Evolutionary conservation across 1,140 invertebrate species (phyloP), one percentile per base, ranked within the genome.

Genomic region (Rhizoglyphus robini): DNA sequence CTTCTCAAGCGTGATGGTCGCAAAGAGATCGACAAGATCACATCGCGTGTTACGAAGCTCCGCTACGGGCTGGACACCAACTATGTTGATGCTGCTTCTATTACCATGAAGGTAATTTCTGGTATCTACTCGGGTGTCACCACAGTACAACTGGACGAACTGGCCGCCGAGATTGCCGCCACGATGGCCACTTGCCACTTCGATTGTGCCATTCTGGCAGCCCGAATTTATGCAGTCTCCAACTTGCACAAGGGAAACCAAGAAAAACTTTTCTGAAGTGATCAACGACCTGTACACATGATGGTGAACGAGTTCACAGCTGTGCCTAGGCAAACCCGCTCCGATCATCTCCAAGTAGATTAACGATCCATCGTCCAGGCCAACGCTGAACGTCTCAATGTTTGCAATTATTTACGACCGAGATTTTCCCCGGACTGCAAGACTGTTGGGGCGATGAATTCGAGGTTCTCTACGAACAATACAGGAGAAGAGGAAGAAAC

Each of bases 11-110:
- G n/a, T n/a, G n/a, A n/a, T n/a, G n/a, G n/a, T n/a, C n/a, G n/a
- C n/a, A n/a, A n/a, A n/a, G n/a, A n/a, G 76, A 90, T 96, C 77
- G 94, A 98, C 76, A 98, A 98, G 82, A 98, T 99, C 65, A 97
- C 94, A 1, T 92, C 88, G 0, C 81, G 95, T 71, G 91, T 98
- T 34, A 98, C n/a, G n/a, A n/a, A n/a, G n/a, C n/a, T n/a, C n/a
- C n/a, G n/a, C n/a, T n/a, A n/a, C n/a, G n/a, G n/a, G n/a, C n/a
- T n/a, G n/a, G n/a, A n/a, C n/a, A n/a, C n/a, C n/a, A n/a, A n/a
- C n/a, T n/a, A n/a, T n/a, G n/a, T n/a, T n/a, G n/a, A n/a, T n/a
- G n/a, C n/a, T n/a, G n/a, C n/a, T n/a, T n/a, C n/a, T n/a, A n/a
- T n/a, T n/a, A n/a, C n/a, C n/a, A n/a, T n/a, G n/a, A n/a, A n/a